Evolutionary conservation across 1,140 invertebrate species (phyloP).

Genomic region (Babylonia areolata): DNA sequence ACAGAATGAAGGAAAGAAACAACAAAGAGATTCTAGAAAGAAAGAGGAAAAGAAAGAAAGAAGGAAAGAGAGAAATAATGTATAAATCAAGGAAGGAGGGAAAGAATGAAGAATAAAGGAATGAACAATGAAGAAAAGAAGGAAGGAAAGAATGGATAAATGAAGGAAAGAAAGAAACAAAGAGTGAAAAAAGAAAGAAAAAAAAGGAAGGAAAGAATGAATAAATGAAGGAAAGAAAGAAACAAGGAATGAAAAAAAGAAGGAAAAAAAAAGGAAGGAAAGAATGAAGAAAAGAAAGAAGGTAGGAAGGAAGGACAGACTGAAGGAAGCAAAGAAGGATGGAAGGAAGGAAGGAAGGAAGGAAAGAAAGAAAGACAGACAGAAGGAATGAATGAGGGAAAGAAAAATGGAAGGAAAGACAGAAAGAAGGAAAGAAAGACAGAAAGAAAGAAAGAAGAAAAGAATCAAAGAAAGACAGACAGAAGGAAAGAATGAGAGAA

Average conservation of each 20-base stretch:
- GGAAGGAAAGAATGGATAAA: background rate
- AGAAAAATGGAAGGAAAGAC: background rate
- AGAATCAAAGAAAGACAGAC: background rate
- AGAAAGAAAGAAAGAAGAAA: background rate
- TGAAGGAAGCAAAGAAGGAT: background rate
- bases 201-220: background rate
- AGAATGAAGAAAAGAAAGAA: constrained; percentile 1
- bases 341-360: background rate
- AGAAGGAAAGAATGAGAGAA: background rate
- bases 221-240: background rate
- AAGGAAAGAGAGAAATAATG: background rate
- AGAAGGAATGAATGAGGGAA: background rate
- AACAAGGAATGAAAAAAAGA: background rate
- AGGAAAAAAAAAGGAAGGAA: background rate
- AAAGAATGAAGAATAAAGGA: background rate
- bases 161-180: background rate
- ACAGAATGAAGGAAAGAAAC: too few species aligned
- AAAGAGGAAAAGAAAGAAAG: background rate
- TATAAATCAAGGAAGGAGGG: background rate
- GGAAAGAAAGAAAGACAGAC: background rate
- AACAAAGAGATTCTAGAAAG: too few species aligned
- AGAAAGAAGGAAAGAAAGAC: background rate
- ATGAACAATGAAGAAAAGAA: background rate
- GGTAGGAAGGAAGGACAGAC: background rate
- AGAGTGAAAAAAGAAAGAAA: background rate